Conservation (phyloP, 37 sponge, comb jelly and placozoan species). For the Trichoplax adhaerens region DNA sequence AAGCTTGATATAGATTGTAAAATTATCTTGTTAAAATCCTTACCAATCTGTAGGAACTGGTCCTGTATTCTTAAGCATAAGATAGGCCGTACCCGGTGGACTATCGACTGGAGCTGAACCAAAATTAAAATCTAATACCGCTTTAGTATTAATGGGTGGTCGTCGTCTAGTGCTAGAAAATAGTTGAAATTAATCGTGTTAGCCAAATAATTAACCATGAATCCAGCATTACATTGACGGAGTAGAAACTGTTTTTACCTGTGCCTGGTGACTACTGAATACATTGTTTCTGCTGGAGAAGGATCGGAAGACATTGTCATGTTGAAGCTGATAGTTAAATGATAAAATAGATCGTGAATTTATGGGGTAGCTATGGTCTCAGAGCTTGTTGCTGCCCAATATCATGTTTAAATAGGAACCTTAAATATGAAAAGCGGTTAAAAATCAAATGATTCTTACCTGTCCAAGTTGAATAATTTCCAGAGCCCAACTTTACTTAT, state of each 20-base stretch:
- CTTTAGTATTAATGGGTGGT: constrained; percentile 30
- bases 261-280: constrained; percentile 70
- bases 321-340: constrained; percentile 26
- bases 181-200: constrained; percentile 5
- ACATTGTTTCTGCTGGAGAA: constrained; percentile 47
- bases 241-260: neutral
- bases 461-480: constrained; percentile 63
- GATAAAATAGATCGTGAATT: too few species aligned
- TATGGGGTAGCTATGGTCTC: too few species aligned
- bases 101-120: constrained; percentile 44
- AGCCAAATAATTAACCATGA: neutral
- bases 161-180: too few species aligned
- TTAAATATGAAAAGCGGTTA: too few species aligned
- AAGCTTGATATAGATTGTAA: neutral
- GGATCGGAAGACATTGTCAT: constrained; percentile 41
- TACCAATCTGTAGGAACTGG: constrained; percentile 46
- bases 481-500: constrained; percentile 60
- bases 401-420: too few species aligned
- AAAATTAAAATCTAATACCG: constrained; percentile 58
- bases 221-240: neutral
- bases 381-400: too few species aligned
- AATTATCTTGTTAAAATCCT: neutral
- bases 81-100: constrained; percentile 18
- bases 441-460: neutral
- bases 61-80: constrained; percentile 36